These are phyloP conservation scores for Nixonia krombeini DNA, from an alignment of 1,140 invertebrate species.

Conservation along the genomic window DNA sequence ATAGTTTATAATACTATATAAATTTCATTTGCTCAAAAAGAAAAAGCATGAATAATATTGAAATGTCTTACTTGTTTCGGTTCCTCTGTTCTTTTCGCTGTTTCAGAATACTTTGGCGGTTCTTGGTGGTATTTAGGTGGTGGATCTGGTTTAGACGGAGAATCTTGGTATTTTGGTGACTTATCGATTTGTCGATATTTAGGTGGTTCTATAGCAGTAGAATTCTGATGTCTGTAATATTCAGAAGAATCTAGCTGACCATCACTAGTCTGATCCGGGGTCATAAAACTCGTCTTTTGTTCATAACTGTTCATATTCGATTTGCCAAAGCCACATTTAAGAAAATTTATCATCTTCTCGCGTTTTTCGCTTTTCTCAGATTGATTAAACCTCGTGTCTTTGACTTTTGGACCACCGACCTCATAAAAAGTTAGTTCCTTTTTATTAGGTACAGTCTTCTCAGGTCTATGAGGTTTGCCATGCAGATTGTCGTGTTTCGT, in stretches of 20 bases:
- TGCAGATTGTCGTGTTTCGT: constrained; percentile 51
- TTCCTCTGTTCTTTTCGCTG: constrained; percentile 57
- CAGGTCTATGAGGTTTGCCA: constrained; percentile 50
- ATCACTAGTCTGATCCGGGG: constrained; percentile 46
- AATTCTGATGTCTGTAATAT: constrained; percentile 18
- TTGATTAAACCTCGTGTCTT: constrained; percentile 52
- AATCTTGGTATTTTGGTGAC: constrained; percentile 64
- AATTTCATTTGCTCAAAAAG: too few species aligned
- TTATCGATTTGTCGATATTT: constrained; percentile 62
- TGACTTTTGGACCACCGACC: constrained; percentile 54
- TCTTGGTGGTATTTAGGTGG: constrained; percentile 60
- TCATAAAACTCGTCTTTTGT: constrained; percentile 47
- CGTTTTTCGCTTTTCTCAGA: constrained; percentile 54
- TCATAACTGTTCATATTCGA: constrained; percentile 25
- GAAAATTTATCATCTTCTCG: constrained; percentile 46
- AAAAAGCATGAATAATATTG: too few species aligned
- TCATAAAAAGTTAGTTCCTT: constrained; percentile 65
- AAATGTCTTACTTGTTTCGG: constrained; percentile 36
- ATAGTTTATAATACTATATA: too few species aligned
- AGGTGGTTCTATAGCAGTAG: constrained; percentile 47
- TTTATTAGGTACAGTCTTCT: constrained; percentile 44
- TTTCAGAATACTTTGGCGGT: constrained; percentile 62
- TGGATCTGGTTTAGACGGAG: constrained; percentile 54
- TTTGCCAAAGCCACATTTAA: constrained; percentile 52
- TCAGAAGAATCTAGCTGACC: constrained; percentile 15